A percentile compares a stretch with the other conserved stretches of the same genome.
phyloP scores from a whole-genome alignment of 2,113 vertebrate genomes.

The Ailuropoda melanoleuca region DNA sequence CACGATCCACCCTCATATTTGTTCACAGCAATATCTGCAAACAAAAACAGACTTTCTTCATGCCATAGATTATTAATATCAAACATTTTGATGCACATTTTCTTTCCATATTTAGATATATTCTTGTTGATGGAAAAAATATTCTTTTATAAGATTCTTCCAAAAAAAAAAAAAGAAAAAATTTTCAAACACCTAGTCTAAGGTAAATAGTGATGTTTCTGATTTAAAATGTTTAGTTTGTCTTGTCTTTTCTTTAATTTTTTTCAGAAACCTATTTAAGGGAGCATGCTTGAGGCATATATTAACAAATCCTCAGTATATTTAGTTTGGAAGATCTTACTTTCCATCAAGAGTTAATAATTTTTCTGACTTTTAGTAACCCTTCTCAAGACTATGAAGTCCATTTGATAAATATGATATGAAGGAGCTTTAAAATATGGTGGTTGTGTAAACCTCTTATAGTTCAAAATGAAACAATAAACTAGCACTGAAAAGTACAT shows the following conservation, averaged over 20 bases:
- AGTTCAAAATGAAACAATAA: neutral
- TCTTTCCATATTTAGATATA: neutral
- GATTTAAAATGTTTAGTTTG: neutral
- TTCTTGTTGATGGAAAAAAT: neutral
- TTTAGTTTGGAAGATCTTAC: neutral
- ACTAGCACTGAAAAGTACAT: neutral
- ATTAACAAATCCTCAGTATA: neutral
- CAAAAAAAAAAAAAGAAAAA: neutral
- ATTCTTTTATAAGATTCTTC: neutral
- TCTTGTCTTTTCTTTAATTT: neutral
- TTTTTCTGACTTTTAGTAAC: neutral
- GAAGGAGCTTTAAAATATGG: neutral
- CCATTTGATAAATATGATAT: neutral
- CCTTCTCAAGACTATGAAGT: neutral
- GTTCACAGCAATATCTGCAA: neutral
- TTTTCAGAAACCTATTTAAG: neutral
- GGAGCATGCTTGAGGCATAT: neutral
- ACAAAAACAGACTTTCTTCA: neutral
- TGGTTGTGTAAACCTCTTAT: neutral
- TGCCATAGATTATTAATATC: neutral
- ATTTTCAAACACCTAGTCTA: neutral
- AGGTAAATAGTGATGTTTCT: neutral
- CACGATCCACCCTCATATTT: neutral
- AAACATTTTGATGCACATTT: neutral
- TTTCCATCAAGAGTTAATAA: neutral